phyloP scores from a whole-genome alignment of 2,113 vertebrate species.

The Lagopus leucura region DNA sequence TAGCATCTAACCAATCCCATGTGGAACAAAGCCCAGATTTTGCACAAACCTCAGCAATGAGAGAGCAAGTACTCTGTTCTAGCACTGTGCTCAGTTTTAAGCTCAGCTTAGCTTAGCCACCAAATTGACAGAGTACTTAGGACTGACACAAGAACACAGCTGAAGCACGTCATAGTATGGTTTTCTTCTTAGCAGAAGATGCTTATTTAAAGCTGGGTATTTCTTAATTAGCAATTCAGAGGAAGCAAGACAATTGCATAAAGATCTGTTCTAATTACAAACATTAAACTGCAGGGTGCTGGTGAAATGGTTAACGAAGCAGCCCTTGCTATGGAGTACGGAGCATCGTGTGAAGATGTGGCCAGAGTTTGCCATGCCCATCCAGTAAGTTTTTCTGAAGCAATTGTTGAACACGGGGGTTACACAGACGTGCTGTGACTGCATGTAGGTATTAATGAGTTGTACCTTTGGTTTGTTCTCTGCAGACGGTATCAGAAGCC shows the following conservation, averaged over 20 bases:
- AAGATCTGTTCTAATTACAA: background rate
- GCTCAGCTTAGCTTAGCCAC: background rate
- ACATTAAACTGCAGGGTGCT: constrained; percentile 83
- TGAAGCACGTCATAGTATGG: background rate
- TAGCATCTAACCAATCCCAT: background rate
- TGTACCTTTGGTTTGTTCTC: constrained; percentile 35
- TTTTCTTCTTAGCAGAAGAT: background rate
- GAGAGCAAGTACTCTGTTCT: background rate
- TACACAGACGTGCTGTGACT: background rate
- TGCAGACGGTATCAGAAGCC: constrained; percentile 97
- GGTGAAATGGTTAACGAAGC: constrained; percentile 99
- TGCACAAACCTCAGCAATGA: background rate
- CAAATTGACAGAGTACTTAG: background rate
- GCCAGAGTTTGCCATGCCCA: constrained; percentile 97
- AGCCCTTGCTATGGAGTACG: constrained; percentile 96
- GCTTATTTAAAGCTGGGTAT: background rate
- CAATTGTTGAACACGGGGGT: background rate
- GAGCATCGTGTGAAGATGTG: constrained; percentile 95
- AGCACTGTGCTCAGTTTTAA: background rate
- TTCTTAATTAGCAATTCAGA: background rate
- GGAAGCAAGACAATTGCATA: background rate
- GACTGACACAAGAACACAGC: background rate
- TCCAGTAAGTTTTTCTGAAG: constrained; percentile 82
- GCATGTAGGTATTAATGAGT: background rate
- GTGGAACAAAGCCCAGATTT: background rate